phyloP scores from a whole-genome alignment of 2,888 invertebrate genomes.

The Stenchaetothrips biformis region DNA sequence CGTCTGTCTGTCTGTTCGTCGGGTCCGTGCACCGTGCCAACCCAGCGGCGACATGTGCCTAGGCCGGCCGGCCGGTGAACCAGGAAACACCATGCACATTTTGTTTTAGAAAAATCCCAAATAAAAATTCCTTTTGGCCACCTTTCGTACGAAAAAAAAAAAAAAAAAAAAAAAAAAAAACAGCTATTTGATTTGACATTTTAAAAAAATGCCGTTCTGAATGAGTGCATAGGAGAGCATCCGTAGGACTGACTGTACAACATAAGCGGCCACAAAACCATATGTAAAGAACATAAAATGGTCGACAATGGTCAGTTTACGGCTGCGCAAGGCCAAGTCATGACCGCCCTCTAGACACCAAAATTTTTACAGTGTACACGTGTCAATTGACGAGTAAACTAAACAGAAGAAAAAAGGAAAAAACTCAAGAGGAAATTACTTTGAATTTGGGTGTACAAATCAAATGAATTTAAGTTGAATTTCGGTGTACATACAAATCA shows the following conservation, averaged over 20 bases:
- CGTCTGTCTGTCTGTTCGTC: background rate
- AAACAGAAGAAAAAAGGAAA: no score
- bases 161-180: constrained; percentile 22
- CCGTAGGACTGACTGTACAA: constrained; percentile 17
- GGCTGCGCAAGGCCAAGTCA: background rate
- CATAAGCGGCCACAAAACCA: background rate
- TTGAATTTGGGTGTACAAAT: no score
- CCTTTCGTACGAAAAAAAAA: constrained; percentile 31
- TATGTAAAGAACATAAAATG: constrained; percentile 12
- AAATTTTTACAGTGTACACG: background rate
- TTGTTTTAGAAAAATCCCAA: no score
- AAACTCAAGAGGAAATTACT: no score
- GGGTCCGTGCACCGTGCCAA: no score
- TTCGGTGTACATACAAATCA: no score
- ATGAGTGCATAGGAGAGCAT: constrained; percentile 15
- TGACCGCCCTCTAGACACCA: background rate
- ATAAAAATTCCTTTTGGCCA: no score
- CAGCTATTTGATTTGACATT: background rate
- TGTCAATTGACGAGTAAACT: no score
- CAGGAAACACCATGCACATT: no score
- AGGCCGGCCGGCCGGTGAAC: no score
- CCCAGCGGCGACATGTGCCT: no score
- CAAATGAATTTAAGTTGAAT: no score
- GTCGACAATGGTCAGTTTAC: background rate
- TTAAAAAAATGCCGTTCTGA: constrained; percentile 34